Conservation (phyloP, 2,113 vertebrate genomes). For the Amia ocellicauda region DNA sequence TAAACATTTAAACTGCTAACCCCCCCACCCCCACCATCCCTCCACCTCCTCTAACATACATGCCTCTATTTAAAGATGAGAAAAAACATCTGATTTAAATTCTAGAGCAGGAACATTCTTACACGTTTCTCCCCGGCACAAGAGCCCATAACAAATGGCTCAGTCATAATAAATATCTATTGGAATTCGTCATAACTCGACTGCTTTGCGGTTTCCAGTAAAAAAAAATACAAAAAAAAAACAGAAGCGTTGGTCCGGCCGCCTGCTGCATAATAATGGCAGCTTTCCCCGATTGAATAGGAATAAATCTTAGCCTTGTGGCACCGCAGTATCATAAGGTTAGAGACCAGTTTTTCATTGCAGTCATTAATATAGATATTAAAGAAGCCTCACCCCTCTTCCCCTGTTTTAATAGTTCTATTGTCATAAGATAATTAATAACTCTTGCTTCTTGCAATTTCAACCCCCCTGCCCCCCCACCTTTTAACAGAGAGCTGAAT, state of each 20-base stretch:
- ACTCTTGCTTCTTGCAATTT: conserved; percentile 27
- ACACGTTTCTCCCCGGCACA: conserved; percentile 63
- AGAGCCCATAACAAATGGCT: conserved; percentile 66
- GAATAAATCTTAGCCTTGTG: conserved; percentile 19
- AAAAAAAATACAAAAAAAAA: neutral
- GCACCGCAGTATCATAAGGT: conserved; percentile 1
- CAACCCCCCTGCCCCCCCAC: conserved; percentile 12
- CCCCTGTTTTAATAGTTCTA: conserved; percentile 13
- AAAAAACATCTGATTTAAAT: conserved; percentile 61
- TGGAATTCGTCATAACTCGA: conserved; percentile 63
- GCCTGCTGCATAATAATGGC: conserved; percentile 27
- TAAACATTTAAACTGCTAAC: no score
- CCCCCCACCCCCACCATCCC: no score
- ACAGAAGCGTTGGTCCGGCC: neutral
- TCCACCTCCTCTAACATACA: no score
- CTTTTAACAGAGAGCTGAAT: no score
- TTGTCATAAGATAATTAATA: conserved; percentile 47
- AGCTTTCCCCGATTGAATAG: conserved; percentile 10
- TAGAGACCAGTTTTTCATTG: conserved; percentile 14
- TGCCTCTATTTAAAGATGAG: no score
- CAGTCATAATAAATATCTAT: conserved; percentile 70
- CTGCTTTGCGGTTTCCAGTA: conserved; percentile 33
- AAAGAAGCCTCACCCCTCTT: neutral
- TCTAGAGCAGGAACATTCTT: conserved; percentile 55
- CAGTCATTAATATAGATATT: conserved; percentile 14